Conservation (phyloP, 1,140 invertebrate genomes). For the Mya arenaria region DNA sequence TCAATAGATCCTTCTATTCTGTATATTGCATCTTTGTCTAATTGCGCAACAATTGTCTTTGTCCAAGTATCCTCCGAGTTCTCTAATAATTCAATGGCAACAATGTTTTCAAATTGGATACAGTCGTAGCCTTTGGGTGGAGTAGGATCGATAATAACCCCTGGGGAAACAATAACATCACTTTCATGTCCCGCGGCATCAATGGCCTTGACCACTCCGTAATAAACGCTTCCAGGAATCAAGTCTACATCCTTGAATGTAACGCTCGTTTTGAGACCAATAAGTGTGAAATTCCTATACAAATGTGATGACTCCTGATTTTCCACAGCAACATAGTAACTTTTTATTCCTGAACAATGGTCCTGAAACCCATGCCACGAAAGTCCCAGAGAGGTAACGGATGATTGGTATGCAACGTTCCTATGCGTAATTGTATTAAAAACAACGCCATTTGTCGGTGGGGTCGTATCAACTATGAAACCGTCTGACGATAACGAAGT, state of each 20-base stretch:
- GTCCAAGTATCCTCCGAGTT: neutral
- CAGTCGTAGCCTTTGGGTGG: constrained; percentile 46
- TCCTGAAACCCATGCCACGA: constrained; percentile 65
- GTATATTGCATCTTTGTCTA: neutral
- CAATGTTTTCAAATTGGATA: neutral
- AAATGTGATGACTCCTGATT: neutral
- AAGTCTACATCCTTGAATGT: constrained; percentile 13
- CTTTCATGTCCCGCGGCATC: constrained; percentile 54
- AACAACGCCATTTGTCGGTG: constrained; percentile 56
- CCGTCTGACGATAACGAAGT: constrained; percentile 55
- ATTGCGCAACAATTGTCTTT: neutral
- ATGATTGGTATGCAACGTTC: constrained; percentile 37
- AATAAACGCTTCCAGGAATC: constrained; percentile 32
- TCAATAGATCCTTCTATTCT: neutral
- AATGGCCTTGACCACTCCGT: constrained; percentile 40
- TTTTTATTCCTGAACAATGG: constrained; percentile 41
- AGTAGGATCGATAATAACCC: constrained; percentile 50
- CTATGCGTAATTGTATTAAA: constrained; percentile 43
- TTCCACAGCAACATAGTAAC: constrained; percentile 40
- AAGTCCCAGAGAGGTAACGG: constrained; percentile 18
- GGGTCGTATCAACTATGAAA: constrained; percentile 49
- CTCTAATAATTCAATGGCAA: neutral
- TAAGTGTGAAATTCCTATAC: neutral
- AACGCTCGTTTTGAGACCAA: constrained; percentile 21
- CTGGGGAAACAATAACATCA: neutral